Conservation (phyloP, 2,113 vertebrate species). For the Rutilus rutilus region DNA sequence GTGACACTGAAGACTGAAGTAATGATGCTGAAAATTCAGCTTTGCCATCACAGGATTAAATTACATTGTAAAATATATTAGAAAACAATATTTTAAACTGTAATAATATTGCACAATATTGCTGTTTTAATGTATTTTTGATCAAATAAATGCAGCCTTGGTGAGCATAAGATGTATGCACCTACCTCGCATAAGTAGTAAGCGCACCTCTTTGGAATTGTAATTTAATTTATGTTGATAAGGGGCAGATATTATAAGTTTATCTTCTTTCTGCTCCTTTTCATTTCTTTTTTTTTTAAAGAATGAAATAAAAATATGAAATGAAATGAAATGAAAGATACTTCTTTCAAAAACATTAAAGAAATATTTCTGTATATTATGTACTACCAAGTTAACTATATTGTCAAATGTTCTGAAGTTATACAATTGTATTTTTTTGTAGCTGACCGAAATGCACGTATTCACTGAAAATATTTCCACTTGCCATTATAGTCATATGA, state of each 20-base stretch:
- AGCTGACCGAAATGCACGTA: neutral
- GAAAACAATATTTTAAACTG: neutral
- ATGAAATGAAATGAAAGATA: no score
- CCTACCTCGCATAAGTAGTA: no score
- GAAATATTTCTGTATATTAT: neutral
- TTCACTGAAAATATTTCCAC: no score
- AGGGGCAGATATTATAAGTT: no score
- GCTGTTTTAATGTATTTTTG: neutral
- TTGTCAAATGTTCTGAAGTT: neutral
- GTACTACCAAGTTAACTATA: neutral
- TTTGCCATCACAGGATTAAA: no score
- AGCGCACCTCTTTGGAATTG: no score
- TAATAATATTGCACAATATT: neutral
- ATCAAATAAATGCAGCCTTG: neutral
- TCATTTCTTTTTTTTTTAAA: no score
- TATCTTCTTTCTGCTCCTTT: no score
- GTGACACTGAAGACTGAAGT: neutral
- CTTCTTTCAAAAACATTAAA: conserved; percentile 4
- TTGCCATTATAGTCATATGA: no score
- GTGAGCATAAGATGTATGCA: neutral
- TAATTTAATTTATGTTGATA: no score
- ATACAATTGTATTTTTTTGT: neutral
- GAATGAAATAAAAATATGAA: no score
- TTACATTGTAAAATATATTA: no score
- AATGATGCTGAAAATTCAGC: neutral